These are phyloP conservation scores for Melieria crassipennis DNA, from an alignment of 2,888 invertebrate genomes.

Conservation along the genomic window DNA sequence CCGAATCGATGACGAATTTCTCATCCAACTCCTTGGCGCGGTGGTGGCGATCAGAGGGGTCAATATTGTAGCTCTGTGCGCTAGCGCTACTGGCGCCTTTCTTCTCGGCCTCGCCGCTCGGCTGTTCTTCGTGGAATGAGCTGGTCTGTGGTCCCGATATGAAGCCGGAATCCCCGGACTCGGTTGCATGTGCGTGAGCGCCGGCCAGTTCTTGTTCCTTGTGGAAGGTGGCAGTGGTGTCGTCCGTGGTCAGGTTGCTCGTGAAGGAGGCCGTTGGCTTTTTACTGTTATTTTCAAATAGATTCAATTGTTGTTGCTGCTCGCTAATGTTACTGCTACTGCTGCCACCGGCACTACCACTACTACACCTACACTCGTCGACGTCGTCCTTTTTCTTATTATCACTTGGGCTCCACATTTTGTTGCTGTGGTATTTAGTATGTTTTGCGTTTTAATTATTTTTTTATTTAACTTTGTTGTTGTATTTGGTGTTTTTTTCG, in stretches of 20 bases:
- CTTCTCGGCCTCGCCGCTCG: no score
- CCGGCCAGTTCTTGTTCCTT: neutral
- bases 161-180: conserved; percentile 65
- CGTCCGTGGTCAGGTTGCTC: neutral
- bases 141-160: conserved; percentile 66
- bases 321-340: conserved; percentile 42
- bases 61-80: conserved; percentile 25
- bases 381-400: conserved; percentile 52
- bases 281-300: conserved; percentile 46
- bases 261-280: conserved; percentile 16
- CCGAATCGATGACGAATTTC: conserved; percentile 49
- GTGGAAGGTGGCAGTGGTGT: conserved; percentile 5
- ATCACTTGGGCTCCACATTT: conserved; percentile 61
- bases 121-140: neutral
- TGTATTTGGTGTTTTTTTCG: conserved; percentile 27
- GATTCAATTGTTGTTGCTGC: conserved; percentile 43
- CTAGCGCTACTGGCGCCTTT: neutral
- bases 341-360: conserved; percentile 33
- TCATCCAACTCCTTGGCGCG: conserved; percentile 24
- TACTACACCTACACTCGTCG: conserved; percentile 54
- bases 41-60: conserved; percentile 1
- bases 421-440: conserved; percentile 43
- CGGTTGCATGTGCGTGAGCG: conserved; percentile 49
- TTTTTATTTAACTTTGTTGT: conserved; percentile 24
- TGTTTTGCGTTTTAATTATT: conserved; percentile 32